Evolutionary conservation across 2,797 vertebrate species (phyloP).

Genomic region (Danio albolineatus): DNA sequence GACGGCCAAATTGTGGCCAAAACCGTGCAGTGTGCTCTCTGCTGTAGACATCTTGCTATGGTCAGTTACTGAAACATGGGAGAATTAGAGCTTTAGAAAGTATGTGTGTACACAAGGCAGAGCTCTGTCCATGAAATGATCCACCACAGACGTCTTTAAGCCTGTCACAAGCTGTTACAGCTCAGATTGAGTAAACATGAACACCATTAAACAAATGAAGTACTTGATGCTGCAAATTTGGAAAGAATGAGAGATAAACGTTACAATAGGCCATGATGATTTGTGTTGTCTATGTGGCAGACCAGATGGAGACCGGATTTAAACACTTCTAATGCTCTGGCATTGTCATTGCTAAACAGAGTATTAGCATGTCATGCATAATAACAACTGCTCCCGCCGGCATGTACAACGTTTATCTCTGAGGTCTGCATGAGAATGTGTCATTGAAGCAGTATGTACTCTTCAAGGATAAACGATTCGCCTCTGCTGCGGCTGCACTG

Average conservation of each 20-base stretch:
- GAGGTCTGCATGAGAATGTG: slow-evolving; percentile 35
- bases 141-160: slow-evolving; percentile 28
- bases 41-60: neutral
- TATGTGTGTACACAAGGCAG: slow-evolving; percentile 14
- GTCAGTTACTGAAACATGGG: slow-evolving; percentile 25
- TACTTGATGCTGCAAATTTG: slow-evolving; percentile 32
- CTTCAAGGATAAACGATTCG: slow-evolving; percentile 36
- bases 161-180: slow-evolving; percentile 36
- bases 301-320: slow-evolving; percentile 47
- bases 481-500: neutral
- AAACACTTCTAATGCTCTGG: slow-evolving; percentile 38
- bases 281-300: slow-evolving; percentile 33
- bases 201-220: slow-evolving; percentile 31
- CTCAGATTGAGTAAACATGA: slow-evolving; percentile 33
- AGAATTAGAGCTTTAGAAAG: slow-evolving; percentile 1
- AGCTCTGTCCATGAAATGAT: slow-evolving; percentile 19
- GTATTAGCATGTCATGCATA: slow-evolving; percentile 51
- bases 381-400: slow-evolving; percentile 26
- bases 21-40: neutral
- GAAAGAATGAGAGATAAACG: slow-evolving; percentile 42
- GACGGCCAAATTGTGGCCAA: no score
- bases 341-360: slow-evolving; percentile 45
- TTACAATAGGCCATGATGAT: slow-evolving; percentile 26
- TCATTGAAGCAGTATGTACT: slow-evolving; percentile 24
- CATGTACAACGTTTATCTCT: slow-evolving; percentile 40